Percentiles rank a stretch among this genome's conserved stretches.
These are phyloP conservation scores for Corydoras maculifer DNA, from an alignment of 2,113 vertebrate species.

Conservation along the genomic window DNA sequence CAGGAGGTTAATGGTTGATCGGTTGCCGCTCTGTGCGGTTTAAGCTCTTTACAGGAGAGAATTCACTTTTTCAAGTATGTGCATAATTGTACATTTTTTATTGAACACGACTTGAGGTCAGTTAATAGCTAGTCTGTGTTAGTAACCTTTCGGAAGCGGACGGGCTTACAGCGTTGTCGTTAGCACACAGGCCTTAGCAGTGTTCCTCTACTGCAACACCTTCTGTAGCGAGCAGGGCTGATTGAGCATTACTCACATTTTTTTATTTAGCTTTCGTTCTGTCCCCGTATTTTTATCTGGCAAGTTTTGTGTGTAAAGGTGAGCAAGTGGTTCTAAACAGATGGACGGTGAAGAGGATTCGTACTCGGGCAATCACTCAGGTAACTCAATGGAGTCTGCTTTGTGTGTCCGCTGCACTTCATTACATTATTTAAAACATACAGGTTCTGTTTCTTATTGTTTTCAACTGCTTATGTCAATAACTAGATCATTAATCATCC, in stretches of 20 bases:
- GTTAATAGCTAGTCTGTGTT: background rate
- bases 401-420: background rate
- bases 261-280: background rate
- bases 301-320: background rate
- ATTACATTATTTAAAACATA: no score
- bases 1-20: no score
- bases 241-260: background rate
- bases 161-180: background rate
- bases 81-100: background rate
- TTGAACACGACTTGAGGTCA: background rate
- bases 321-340: background rate
- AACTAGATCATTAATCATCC: no score
- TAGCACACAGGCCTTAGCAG: background rate
- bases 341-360: slow-evolving; percentile 69
- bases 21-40: no score
- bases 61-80: no score
- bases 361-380: slow-evolving; percentile 55
- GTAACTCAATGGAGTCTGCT: slow-evolving; percentile 48
- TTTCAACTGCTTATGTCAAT: no score
- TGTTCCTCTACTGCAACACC: background rate
- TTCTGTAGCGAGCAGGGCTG: background rate
- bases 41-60: no score
- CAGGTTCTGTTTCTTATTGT: no score
- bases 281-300: background rate
- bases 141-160: background rate